Evolutionary conservation across 2,113 vertebrate genomes (phyloP).

Genomic region (Scomber japonicus): DNA sequence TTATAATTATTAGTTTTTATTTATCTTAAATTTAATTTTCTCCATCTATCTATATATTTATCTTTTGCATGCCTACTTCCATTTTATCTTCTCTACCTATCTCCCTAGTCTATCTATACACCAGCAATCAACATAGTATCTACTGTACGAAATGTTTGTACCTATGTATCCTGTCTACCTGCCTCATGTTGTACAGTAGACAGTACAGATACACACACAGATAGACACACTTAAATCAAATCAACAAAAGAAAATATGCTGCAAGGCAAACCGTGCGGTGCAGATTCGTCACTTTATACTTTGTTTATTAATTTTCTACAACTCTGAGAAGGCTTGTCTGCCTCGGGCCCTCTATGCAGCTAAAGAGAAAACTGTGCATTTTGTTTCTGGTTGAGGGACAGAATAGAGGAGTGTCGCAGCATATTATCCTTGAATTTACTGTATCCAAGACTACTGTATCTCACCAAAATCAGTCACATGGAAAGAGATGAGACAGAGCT

Average conservation of each 20-base stretch:
- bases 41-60: not conserved
- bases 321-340: constrained; percentile 19
- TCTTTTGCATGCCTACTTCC: not conserved
- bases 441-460: not conserved
- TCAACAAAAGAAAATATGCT: constrained; percentile 1
- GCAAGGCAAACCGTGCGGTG: constrained; percentile 3
- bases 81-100: too few species aligned
- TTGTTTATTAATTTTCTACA: constrained; percentile 33
- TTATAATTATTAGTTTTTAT: too few species aligned
- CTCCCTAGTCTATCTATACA: not conserved
- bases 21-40: not conserved
- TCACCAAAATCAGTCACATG: not conserved
- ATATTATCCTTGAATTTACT: constrained; percentile 7
- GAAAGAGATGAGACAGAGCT: not conserved
- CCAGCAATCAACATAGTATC: not conserved
- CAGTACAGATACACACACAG: not conserved
- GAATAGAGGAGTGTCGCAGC: not conserved
- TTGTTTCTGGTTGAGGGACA: not conserved
- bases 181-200: not conserved
- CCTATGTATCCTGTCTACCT: not conserved
- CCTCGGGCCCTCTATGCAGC: constrained; percentile 31
- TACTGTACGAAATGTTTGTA: not conserved
- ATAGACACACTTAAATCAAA: constrained; percentile 18
- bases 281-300: constrained; percentile 11
- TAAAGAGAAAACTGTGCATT: not conserved